Base-by-base conservation (phyloP, 2,888 invertebrate genomes). In the Nemotelus nigrinus region DNA sequence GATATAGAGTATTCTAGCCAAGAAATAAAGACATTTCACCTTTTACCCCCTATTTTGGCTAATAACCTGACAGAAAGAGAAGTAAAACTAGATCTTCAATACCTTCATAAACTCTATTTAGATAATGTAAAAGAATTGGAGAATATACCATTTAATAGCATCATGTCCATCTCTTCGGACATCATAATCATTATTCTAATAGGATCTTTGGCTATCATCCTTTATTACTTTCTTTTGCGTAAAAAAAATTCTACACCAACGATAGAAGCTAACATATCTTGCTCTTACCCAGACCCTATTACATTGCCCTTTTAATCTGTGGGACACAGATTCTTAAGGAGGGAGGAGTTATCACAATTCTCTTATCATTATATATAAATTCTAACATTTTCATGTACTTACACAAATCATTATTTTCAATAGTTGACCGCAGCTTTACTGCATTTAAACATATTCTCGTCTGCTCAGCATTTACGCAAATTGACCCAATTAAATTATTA, bases 11-110 rank as follows among this genome's bases (percentile, higher is more conserved):
- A 10, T 7, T 50, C 48, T 10, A 72, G 55, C 39, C 53, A 8
- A 10, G 65, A 78, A 57, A 67, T 74, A 41, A 58, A 57, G 57
- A 39, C 25, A 39, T 71, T 67, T 58, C 70, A 77, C 65, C 55
- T 78, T 45, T 58, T 75, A 8, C 78, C 78, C n/a, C 68, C 75
- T 2, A 50, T 75, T 10, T 45, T 75, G 2, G 44, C 65, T 45
- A 2, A 10, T 4, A 71, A 77, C 41, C 39, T 77, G 43, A 77
- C 68, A 41, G 41, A 45, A 53, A 77, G 57, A 44, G 67, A 77
- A n/a, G 7, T 77, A 8, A 68, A 68, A 60, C 8, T 77, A 47
- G 60, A 77, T 58, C 47, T 77, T 4, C 47, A 77, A 77, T 77
- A 67, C 65, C 45, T 77, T 4, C 77, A 68, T 57, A 70, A 77